Percentiles rank a stretch among this genome's conserved stretches.
Conservation (phyloP, 2,113 vertebrate species). For the Centropus unirufus region DNA sequence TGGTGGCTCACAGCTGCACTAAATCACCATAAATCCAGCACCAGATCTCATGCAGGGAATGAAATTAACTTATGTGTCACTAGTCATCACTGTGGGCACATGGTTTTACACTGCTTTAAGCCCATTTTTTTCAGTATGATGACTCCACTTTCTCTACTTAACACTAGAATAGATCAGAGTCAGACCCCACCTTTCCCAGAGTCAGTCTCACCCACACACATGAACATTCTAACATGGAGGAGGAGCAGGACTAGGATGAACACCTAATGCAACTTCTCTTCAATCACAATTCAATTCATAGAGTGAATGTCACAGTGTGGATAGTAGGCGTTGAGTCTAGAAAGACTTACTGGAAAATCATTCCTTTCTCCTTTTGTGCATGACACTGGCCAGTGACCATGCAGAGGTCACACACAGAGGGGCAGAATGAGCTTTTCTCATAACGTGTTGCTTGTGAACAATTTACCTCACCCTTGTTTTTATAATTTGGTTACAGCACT, state of each 20-base stretch:
- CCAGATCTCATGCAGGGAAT: not conserved
- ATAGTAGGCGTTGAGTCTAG: not conserved
- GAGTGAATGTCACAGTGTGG: not conserved
- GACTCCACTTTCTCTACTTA: not conserved
- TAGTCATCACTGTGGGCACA: not conserved
- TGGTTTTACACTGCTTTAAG: not conserved
- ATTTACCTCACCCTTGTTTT: not conserved
- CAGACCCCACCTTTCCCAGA: not conserved
- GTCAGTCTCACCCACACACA: not conserved
- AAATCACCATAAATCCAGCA: not conserved
- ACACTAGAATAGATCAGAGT: not conserved
- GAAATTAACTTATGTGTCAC: conserved; percentile 9
- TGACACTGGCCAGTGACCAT: not conserved
- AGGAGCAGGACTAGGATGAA: not conserved
- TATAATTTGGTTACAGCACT: not conserved
- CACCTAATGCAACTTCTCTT: not conserved
- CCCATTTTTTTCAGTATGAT: not conserved
- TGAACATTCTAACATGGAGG: rapidly evolving
- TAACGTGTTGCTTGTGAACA: not conserved
- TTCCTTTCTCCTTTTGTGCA: not conserved
- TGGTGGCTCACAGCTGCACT: conserved; percentile 11
- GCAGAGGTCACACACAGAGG: not conserved
- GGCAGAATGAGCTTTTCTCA: not conserved
- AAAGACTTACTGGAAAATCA: not conserved
- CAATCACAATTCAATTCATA: not conserved